phyloP scores from a whole-genome alignment of 2,797 vertebrate genomes.

The Scarus forsteni region DNA sequence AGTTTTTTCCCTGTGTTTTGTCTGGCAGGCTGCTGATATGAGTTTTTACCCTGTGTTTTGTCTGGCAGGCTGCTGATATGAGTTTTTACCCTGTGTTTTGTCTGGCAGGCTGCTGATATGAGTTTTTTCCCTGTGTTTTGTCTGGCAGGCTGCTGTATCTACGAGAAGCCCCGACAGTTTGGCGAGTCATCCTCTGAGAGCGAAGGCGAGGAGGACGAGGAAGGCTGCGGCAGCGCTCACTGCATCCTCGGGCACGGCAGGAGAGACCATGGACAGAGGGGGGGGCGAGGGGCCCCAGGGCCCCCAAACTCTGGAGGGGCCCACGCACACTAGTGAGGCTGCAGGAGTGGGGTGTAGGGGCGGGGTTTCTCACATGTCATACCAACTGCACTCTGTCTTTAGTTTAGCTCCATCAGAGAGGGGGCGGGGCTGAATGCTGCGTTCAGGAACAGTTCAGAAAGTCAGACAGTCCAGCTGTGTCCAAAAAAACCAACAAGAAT shows the following conservation, averaged over 20 bases:
- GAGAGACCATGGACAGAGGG: slow-evolving; percentile 76
- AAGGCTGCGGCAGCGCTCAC: slow-evolving; percentile 92
- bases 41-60: background rate
- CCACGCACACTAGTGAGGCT: slow-evolving; percentile 75
- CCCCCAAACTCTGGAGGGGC: slow-evolving; percentile 83
- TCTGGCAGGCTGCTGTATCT: slow-evolving; percentile 91
- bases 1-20: no score
- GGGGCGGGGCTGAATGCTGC: slow-evolving; percentile 29
- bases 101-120: background rate
- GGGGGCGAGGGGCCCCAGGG: slow-evolving; percentile 59
- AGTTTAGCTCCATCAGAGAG: slow-evolving; percentile 59
- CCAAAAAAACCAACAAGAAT: slow-evolving; percentile 1
- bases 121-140: background rate
- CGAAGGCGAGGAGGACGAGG: slow-evolving; percentile 91
- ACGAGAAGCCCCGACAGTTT: slow-evolving; percentile 93
- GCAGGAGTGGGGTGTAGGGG: background rate
- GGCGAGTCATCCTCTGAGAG: slow-evolving; percentile 95
- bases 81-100: background rate
- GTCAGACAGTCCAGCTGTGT: slow-evolving; percentile 26
- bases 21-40: no score
- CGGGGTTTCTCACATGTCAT: slow-evolving; percentile 52
- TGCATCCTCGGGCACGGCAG: slow-evolving; percentile 92
- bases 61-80: background rate
- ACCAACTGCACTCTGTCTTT: slow-evolving; percentile 65
- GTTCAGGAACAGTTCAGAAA: slow-evolving; percentile 4